These are phyloP conservation scores for Taenaris catops DNA, from an alignment of 2,888 invertebrate species.

Conservation along the genomic window DNA sequence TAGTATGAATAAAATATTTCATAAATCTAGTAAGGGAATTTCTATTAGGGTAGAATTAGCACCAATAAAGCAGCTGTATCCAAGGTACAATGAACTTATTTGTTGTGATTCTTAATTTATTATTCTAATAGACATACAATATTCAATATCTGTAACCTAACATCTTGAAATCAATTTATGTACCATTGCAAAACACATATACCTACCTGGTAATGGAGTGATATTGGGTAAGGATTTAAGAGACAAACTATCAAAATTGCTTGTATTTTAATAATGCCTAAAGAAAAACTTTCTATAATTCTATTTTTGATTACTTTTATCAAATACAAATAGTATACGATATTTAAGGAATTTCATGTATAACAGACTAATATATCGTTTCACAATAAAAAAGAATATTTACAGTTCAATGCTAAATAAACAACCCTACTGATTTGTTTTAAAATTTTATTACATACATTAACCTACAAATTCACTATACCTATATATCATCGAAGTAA, in stretches of 20 bases:
- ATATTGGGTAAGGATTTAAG: conserved; percentile 15
- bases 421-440: conserved; percentile 71
- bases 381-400: conserved; percentile 47
- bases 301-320: conserved; percentile 7
- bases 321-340: conserved; percentile 8
- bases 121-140: no score
- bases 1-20: no score
- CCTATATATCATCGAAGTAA: conserved; percentile 62
- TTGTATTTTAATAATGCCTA: conserved; percentile 15
- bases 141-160: no score
- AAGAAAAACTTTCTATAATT: conserved; percentile 6
- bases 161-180: no score
- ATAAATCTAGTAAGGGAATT: no score
- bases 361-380: no score
- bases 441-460: conserved; percentile 65
- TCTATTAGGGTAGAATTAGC: no score
- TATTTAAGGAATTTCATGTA: conserved; percentile 6
- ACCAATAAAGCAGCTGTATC: no score
- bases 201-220: background rate
- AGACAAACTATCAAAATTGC: conserved; percentile 17
- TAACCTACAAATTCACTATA: conserved; percentile 27
- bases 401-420: conserved; percentile 63
- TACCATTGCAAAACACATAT: no score
- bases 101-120: no score
- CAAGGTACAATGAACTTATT: no score